Evolutionary conservation across 2,888 invertebrate species (phyloP), one percentile per base, ranked within the genome.

Genomic region (Mesorhabditis sp.): DNA sequence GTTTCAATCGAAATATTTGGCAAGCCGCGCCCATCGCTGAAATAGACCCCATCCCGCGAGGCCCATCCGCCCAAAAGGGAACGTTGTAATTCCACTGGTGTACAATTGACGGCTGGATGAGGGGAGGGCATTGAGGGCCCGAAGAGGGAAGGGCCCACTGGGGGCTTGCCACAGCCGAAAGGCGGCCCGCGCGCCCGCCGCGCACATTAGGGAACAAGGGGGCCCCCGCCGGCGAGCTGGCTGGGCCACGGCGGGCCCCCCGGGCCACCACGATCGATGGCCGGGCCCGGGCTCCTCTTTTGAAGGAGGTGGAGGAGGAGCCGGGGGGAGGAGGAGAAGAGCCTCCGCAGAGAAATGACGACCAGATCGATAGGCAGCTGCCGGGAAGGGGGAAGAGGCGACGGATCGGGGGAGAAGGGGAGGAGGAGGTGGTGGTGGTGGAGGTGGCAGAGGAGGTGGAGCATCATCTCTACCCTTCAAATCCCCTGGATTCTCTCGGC

Each of bases 361-460:
- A 45, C 65, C 42, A 58, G 65, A 45, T 66, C 67, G 67, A 67
- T 66, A 67, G 65, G 67, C 67, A 70, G 65, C 67, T 67, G 70
- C 67, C 67, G 67, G 70, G 67, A 70, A 70, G 61, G 43, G 41
- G 28, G 64, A 43, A n/a, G 42, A 63, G 50, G 61, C 66, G 65
- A 65, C 67, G 64, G 67, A 65, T 67, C 65, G 45, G 66, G 61
- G 70, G 70, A 62, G 66, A 58, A 50, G 69, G 43, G 44, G 66
- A 61, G 66, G 43, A 45, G 58, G 43, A 42, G 66, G 62, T 45
- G 63, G 50, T 64, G 28, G 28, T 64, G 41, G 64, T 7, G 43
- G 10, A 15, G 41, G 65, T n/a, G 43, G 65, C 44, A 28, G 65
- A 65, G 65, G 65, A 41, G 44, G 44, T 45, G 43, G 65, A 67